Evolutionary conservation across 2,888 invertebrate species (phyloP), one percentile per base, ranked within the genome.

Genomic region (Abrostola tripartita): DNA sequence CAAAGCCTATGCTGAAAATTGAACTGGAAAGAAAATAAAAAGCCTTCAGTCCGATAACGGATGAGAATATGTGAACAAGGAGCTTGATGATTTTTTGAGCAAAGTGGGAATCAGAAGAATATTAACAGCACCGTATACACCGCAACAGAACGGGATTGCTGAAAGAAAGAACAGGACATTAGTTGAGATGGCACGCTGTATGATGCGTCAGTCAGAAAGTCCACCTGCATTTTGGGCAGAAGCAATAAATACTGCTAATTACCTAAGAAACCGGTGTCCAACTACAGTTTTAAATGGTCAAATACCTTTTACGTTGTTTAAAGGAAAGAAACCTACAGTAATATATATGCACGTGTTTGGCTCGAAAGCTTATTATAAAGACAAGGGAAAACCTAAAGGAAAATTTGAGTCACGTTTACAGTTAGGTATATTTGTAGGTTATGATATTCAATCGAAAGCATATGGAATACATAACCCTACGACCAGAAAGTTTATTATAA

Each of bases 301-400:
- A 24, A 1, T 24, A 24, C 24, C 24, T 1, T 24, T 24, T 24
- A 53, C 35, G 10, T 12, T 54, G 10, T 54, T 42, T 42, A 54
- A 41, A 50, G 63, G 59, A 40, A 62, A 63, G 42, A 74, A 55
- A 38, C 71, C 73, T 57, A 65, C 70, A 8, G 73, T 70, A 54
- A 68, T 55, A 11, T 68, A 69, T 40, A 67, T 69, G 60, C 55
- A 67, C 6, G 44, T 61, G 6, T 76, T 76, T 61, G 70, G 65
- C 52, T 41, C 63, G 8, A 68, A 69, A 50, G 58, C 44, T 7
- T 72, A 65, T 42, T 65, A 62, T 24, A 68, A 62, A 54, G 44
- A 71, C 10, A 71, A 71, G 50, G 67, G 56, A 37, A 49, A 8
- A 49, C n/a, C 35, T 2, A 56, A 50, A 54, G 64, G 56, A 47